Evolutionary conservation across 2,113 vertebrate genomes (phyloP), one percentile per base, ranked within the genome.

Genomic region (Phodopus roborovskii): DNA sequence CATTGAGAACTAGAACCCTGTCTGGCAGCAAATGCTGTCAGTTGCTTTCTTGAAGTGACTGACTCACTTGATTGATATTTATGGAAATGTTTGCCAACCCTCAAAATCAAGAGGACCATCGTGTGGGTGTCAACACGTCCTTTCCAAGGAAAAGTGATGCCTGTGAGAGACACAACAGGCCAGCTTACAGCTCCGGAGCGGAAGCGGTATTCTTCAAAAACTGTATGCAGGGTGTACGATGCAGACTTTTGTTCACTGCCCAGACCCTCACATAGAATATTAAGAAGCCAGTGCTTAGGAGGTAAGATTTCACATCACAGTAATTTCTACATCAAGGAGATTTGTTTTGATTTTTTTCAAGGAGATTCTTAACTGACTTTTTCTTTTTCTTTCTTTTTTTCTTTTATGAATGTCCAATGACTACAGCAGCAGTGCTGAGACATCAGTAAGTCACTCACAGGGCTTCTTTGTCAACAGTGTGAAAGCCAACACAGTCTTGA

Each of bases 11-110:
- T 24, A 64, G 15, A 92, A 56, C 84, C 73, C 9, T 45, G 30
- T 90, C 88, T 24, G 56, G 50, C 36, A 13, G 16, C 62, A 68
- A 64, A 79, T 12, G 36, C 45, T 7, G 13, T 45, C 74, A 0
- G 12, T 58, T 60, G 56, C 26, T 81, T 48, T 92, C 91, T 90
- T 48, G 62, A 86, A 50, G 84, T 70, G 64, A 86, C 83, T 58
- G 56, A 19, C 56, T 94, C 26, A 10, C 64, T 56, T 62, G 60
- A 15, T 77, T 91, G 79, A 73, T 89, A 78, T 83, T 71, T 56
- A 56, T 39, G 74, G 70, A 53, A 74, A 74, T 39, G 50, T 84
- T 56, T 48, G 56, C 56, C 84, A 85, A 66, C 20, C 58, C 45
- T 70, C 62, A n/a, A 33, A 50, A 78, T 71, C 1, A 2, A 74